These are phyloP conservation scores for Ceratitis capitata DNA, from an alignment of 1,140 invertebrate genomes.

Conservation along the genomic window DNA sequence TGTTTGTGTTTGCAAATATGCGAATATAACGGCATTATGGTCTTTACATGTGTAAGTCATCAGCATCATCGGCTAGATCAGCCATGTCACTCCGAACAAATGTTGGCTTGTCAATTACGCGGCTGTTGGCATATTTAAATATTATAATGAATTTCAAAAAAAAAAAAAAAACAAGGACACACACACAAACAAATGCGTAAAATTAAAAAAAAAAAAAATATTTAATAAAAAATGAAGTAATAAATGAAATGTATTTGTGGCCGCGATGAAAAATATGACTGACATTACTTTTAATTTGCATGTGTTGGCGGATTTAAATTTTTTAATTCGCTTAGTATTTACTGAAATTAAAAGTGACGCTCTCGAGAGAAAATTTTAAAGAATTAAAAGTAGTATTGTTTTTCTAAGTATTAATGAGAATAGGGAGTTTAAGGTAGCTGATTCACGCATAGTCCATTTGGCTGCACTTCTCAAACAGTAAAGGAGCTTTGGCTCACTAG, in stretches of 20 bases:
- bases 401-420: too few relatives aligned
- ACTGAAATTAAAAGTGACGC: too few relatives aligned
- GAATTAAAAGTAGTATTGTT: too few relatives aligned
- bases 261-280: not conserved
- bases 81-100: not conserved
- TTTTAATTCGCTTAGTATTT: not conserved
- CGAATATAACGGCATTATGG: slow-evolving; percentile 9
- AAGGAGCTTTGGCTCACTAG: too few relatives aligned
- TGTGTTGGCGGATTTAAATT: not conserved
- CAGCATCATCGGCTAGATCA: not conserved
- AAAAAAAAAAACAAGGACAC: not conserved
- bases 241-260: not conserved
- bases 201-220: not conserved
- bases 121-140: not conserved
- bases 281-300: not conserved
- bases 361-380: too few relatives aligned
- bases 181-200: too few relatives aligned
- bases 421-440: too few relatives aligned
- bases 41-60: slow-evolving; percentile 24
- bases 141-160: not conserved
- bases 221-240: not conserved
- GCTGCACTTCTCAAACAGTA: too few relatives aligned
- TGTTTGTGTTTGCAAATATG: too few relatives aligned
- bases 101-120: slow-evolving; percentile 15
- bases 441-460: too few relatives aligned